phyloP scores from a whole-genome alignment of 2,113 vertebrate species.

The Rhizomys pruinosus region DNA sequence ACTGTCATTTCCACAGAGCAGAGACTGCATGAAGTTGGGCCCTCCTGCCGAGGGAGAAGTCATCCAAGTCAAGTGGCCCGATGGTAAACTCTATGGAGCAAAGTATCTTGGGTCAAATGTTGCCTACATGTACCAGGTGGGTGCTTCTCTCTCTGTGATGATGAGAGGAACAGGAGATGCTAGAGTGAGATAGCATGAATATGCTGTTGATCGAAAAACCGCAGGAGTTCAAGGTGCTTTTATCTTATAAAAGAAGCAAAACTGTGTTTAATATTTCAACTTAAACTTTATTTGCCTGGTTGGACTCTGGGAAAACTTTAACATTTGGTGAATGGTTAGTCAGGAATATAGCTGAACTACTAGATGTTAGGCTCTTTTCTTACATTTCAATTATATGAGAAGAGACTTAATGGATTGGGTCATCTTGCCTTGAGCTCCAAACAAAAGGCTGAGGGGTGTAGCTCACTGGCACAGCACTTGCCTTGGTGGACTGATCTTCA shows the following conservation, averaged over 20 bases:
- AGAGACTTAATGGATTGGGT: not conserved
- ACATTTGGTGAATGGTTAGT: slow-evolving; percentile 1
- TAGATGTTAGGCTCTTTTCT: not conserved
- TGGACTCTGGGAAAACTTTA: not conserved
- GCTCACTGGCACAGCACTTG: not conserved
- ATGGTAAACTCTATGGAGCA: slow-evolving; percentile 96
- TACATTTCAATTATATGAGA: not conserved
- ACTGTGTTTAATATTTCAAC: not conserved
- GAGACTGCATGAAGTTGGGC: slow-evolving; percentile 93
- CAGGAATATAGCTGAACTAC: not conserved
- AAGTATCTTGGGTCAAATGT: slow-evolving; percentile 95
- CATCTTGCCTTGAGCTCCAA: not conserved
- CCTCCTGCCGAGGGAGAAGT: slow-evolving; percentile 94
- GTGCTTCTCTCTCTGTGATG: slow-evolving; percentile 26
- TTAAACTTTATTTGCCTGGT: slow-evolving; percentile 16
- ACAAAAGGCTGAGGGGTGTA: not conserved
- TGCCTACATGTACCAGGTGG: slow-evolving; percentile 95
- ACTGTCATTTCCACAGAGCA: slow-evolving; percentile 89
- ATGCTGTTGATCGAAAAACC: not conserved
- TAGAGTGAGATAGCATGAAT: not conserved
- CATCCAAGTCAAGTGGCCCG: slow-evolving; percentile 97
- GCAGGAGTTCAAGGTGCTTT: not conserved
- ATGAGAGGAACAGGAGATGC: not conserved
- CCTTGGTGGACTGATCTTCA: not conserved
- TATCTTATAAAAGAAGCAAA: slow-evolving; percentile 22